A percentile compares a stretch with the other conserved stretches of the same genome.
These are phyloP conservation scores for cat (Felis catus) DNA, from an alignment of 2,113 vertebrate species.

Conservation along the genomic window DNA sequence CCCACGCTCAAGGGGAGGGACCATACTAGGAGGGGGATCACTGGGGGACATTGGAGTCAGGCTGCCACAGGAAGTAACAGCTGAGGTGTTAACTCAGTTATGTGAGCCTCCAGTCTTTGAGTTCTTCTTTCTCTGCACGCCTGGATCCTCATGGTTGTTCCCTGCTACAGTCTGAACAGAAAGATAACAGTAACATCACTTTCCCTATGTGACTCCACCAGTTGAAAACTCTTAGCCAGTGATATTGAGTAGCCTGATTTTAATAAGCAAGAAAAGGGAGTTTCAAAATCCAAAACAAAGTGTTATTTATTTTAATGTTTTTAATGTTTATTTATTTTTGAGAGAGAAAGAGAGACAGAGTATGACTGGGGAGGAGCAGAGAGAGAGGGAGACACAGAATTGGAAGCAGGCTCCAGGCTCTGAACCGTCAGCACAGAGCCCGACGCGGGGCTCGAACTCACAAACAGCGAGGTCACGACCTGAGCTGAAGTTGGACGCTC, in stretches of 20 bases:
- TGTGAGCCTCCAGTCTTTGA: background rate
- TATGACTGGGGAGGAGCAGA: too few species aligned
- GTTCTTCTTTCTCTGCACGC: background rate
- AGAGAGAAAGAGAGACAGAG: too few species aligned
- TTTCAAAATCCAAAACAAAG: conserved; percentile 49
- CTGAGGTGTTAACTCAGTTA: background rate
- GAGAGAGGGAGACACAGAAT: too few species aligned
- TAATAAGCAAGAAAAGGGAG: background rate
- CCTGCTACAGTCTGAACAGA: background rate
- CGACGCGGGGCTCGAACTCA: too few species aligned
- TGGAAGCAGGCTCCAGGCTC: too few species aligned
- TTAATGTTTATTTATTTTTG: too few species aligned
- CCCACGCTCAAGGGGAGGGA: background rate
- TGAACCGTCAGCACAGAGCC: too few species aligned
- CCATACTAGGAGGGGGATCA: rapidly evolving
- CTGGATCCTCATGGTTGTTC: background rate
- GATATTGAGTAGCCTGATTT: background rate
- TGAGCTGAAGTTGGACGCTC: too few species aligned
- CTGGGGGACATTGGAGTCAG: background rate
- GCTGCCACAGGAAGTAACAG: background rate
- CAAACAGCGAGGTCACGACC: too few species aligned
- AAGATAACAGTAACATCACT: background rate
- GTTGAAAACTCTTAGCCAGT: background rate
- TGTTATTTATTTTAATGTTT: background rate
- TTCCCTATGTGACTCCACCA: background rate